These are phyloP conservation scores for Idaea straminata DNA, from an alignment of 2,888 invertebrate genomes.

Conservation along the genomic window DNA sequence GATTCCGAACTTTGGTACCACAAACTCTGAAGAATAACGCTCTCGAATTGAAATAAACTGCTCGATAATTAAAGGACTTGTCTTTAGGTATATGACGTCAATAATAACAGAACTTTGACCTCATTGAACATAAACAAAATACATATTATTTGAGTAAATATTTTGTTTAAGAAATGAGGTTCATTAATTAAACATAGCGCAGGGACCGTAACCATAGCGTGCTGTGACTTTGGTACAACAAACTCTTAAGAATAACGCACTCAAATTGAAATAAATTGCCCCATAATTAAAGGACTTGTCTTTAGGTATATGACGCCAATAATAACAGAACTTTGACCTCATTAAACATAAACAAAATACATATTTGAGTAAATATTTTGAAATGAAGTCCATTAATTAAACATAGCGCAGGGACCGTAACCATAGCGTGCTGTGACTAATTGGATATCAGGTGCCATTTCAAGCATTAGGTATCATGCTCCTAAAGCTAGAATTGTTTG, in stretches of 20 bases:
- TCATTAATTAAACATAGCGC: too few species aligned
- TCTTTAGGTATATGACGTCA: background rate
- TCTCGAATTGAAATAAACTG: conserved; percentile 1
- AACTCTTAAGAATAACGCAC: conserved; percentile 4
- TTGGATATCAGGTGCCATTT: too few species aligned
- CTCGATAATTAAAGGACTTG: background rate
- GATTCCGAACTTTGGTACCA: conserved; percentile 2
- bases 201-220: too few species aligned
- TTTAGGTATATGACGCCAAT: background rate
- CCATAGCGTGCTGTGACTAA: too few species aligned
- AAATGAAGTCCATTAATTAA: too few species aligned
- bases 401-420: too few species aligned
- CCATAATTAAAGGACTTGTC: background rate
- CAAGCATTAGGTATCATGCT: too few species aligned
- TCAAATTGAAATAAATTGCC: background rate
- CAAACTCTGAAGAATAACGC: conserved; percentile 3
- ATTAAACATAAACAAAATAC: background rate
- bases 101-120: background rate
- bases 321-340: background rate
- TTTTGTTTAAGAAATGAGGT: too few species aligned
- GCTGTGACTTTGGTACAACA: background rate
- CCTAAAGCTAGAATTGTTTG: too few species aligned
- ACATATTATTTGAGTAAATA: too few species aligned
- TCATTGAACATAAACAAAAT: background rate
- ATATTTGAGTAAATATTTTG: too few species aligned